Conservation (phyloP, 2,797 vertebrate genomes). For the Cuculus canorus region DNA sequence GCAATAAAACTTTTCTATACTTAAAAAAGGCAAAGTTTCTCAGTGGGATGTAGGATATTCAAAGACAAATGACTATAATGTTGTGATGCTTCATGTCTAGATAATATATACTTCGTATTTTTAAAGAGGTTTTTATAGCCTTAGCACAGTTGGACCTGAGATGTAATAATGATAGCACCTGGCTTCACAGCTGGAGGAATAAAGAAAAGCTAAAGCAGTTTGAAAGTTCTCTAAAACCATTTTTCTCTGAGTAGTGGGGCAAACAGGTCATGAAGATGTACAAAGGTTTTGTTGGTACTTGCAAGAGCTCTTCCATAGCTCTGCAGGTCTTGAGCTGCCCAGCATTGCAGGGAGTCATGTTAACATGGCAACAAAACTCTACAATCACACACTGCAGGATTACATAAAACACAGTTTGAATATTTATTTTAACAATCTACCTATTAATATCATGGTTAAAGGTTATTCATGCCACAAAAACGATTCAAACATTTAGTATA, state of each 20-base stretch:
- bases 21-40: not conserved
- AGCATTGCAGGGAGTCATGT: not conserved
- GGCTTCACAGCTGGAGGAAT: slow-evolving; percentile 48
- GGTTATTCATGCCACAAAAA: not conserved
- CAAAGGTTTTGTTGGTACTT: not conserved
- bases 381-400: not conserved
- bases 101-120: slow-evolving; percentile 43
- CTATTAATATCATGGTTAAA: not conserved
- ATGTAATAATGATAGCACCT: slow-evolving; percentile 28
- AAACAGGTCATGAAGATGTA: not conserved
- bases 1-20: not conserved
- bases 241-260: not conserved
- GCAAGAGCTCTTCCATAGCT: not conserved
- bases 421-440: not conserved
- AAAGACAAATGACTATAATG: slow-evolving; percentile 6
- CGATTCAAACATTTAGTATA: not conserved
- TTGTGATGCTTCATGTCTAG: slow-evolving; percentile 19
- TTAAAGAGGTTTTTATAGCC: slow-evolving; percentile 44
- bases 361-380: not conserved
- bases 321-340: not conserved
- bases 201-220: slow-evolving; percentile 41
- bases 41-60: not conserved
- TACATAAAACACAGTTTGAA: not conserved
- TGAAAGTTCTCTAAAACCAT: not conserved
- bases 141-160: slow-evolving; percentile 19